Base-by-base conservation (phyloP, 2,888 invertebrate species). In the Deilephila elpenor region DNA sequence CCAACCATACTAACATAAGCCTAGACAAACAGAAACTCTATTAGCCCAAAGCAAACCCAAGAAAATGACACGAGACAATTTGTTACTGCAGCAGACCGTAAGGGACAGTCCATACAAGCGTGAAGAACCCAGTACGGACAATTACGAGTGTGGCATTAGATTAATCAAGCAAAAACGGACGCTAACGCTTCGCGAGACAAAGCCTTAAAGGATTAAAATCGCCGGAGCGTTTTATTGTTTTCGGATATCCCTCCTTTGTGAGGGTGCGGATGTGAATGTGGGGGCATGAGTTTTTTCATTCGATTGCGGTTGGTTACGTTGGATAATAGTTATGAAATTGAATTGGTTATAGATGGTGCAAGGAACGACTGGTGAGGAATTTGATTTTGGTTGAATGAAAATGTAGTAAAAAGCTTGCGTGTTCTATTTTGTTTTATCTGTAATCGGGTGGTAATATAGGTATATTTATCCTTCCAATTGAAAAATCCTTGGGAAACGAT, bases 161-260 rank as follows among this genome's bases (percentile, higher is more conserved):
- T 89, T 89, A 90, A 90, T 90, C 88, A 89, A 88, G 87, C 91
- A 89, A 89, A 89, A 89, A 88, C 87, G 83, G 79, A 85, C 86
- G 84, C 86, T 88, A 86, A 87, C 87, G 86, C 85, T 84, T 80
- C 81, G 79, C 77, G 80, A 85, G 86, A 88, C 86, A 89, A 88
- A 89, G 82, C 85, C 85, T 83, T 84, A 81, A 85, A 83, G 88
- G 90, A 90, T 90, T 89, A 88, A 86, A 89, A 83, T 83, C 88
- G 85, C 79, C 86, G 84, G 83, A 86, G 84, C 90, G 86, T 89
- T 91, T 90, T 89, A 91, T 91, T 90, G 91, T 90, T 89, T 90
- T 87, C 85, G 85, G 85, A 87, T 87, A 67, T 62, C 51, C 62
- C 62, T 71, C 53, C 59, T 59, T 56, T 59, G 78, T 76, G 76